A percentile compares a stretch with the other conserved stretches of the same genome.
These are phyloP conservation scores for Sycophaga agraensis DNA, from an alignment of 1,140 invertebrate species.

Conservation along the genomic window DNA sequence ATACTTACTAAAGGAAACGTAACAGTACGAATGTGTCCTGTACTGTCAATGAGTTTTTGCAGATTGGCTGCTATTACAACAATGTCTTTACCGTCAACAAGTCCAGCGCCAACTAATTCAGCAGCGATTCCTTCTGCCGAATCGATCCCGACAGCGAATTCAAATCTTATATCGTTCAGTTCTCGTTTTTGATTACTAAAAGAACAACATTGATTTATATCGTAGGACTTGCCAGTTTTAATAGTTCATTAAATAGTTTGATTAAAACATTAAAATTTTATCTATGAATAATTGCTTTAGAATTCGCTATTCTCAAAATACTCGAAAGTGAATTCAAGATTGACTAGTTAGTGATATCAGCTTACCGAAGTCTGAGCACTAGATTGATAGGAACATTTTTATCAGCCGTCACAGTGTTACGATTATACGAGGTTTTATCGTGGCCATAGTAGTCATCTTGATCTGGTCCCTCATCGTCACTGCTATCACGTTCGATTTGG, in stretches of 20 bases:
- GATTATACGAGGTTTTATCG: conserved; percentile 42
- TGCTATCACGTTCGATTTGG: conserved; percentile 52
- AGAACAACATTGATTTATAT: neutral
- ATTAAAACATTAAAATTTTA: too few species aligned
- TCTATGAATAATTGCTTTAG: too few species aligned
- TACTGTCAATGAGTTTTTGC: conserved; percentile 82
- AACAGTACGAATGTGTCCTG: conserved; percentile 63
- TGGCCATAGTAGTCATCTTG: conserved; percentile 47
- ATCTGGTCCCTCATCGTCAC: conserved; percentile 50
- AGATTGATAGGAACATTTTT: conserved; percentile 68
- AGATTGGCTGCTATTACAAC: conserved; percentile 89
- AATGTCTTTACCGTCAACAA: conserved; percentile 90
- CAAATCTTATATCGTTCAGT: conserved; percentile 96
- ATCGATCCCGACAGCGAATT: conserved; percentile 89
- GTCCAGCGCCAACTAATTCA: conserved; percentile 90
- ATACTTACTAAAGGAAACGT: conserved; percentile 87
- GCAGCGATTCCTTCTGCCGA: conserved; percentile 91
- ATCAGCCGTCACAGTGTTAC: conserved; percentile 40
- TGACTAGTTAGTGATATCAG: too few species aligned
- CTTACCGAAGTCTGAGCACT: conserved; percentile 76
- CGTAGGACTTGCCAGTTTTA: too few species aligned
- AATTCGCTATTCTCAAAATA: neutral
- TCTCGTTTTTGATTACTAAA: conserved; percentile 83
- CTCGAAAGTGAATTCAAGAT: conserved; percentile 8
- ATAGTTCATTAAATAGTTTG: too few species aligned